Percentiles rank a stretch among this genome's conserved stretches.
These are phyloP conservation scores for Phainopepla nitens DNA, from an alignment of 2,113 vertebrate genomes.

Conservation along the genomic window DNA sequence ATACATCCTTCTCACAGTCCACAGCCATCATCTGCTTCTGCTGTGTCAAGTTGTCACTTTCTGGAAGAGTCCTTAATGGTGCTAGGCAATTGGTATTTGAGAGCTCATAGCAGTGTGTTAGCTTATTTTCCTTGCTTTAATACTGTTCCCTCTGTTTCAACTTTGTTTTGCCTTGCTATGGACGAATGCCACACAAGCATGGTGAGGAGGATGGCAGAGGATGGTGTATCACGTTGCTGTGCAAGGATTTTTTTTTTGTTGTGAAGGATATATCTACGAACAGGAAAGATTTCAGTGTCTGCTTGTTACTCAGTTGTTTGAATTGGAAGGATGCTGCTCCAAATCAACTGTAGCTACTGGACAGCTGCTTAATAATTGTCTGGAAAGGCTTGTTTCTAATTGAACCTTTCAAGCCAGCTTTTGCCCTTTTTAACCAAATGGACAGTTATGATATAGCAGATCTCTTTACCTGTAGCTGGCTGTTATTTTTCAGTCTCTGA, in stretches of 20 bases:
- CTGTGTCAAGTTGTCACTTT: background rate
- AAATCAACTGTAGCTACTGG: background rate
- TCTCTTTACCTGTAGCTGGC: background rate
- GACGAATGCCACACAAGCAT: background rate
- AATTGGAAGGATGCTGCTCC: background rate
- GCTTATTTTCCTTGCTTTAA: background rate
- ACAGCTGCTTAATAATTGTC: background rate
- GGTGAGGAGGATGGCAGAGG: background rate
- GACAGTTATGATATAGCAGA: background rate
- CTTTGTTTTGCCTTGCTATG: background rate
- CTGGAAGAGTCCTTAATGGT: background rate
- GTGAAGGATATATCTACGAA: background rate
- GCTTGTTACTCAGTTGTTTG: background rate
- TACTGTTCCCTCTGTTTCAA: background rate
- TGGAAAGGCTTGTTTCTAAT: background rate
- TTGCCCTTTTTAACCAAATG: background rate
- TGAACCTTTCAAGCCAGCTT: background rate
- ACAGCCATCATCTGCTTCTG: background rate
- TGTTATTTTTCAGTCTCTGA: background rate
- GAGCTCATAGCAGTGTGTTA: background rate
- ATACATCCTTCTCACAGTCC: background rate
- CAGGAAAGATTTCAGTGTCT: background rate
- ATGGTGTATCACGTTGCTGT: rapidly evolving
- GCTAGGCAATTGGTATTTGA: background rate
- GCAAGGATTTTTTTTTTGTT: background rate